phyloP scores from a whole-genome alignment of 2,113 vertebrate species.

The Climacteris rufus region DNA sequence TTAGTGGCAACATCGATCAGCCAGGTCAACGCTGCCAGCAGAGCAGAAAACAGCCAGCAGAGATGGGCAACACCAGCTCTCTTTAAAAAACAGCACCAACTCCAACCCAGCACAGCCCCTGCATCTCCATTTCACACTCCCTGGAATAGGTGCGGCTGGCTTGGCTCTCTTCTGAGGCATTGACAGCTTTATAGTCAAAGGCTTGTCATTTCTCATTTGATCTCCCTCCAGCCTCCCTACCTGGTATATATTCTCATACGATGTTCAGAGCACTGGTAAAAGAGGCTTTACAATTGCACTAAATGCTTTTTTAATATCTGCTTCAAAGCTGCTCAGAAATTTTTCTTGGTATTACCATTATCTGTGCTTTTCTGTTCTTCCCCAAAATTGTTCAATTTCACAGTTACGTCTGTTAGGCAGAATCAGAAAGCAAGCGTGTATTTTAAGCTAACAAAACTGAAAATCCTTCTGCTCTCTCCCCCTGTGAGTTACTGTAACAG shows the following conservation, averaged over 20 bases:
- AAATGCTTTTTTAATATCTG: not conserved
- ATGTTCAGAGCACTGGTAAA: not conserved
- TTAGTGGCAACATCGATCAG: not conserved
- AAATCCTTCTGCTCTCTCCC: not conserved
- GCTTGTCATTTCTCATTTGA: conserved; percentile 11
- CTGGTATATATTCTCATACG: not conserved
- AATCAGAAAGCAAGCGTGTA: not conserved
- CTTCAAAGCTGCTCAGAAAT: not conserved
- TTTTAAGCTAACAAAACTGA: conserved; percentile 16
- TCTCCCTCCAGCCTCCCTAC: conserved; percentile 18
- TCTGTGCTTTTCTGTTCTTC: conserved; percentile 11
- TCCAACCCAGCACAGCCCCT: not conserved
- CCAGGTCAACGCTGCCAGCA: not conserved
- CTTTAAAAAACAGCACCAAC: not conserved
- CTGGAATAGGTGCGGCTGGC: not conserved
- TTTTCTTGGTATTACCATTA: not conserved
- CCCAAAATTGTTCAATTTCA: conserved; percentile 31
- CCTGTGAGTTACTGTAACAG: not conserved
- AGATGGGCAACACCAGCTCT: not conserved
- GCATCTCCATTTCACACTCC: not conserved
- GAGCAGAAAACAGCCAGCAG: not conserved
- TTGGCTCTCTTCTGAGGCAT: not conserved
- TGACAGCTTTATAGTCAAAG: conserved; percentile 19
- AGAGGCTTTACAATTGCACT: conserved; percentile 13
- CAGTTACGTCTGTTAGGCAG: conserved; percentile 1